Evolutionary conservation across 2,797 vertebrate genomes (phyloP).

Genomic region (Melanogrammus aeglefinus): DNA sequence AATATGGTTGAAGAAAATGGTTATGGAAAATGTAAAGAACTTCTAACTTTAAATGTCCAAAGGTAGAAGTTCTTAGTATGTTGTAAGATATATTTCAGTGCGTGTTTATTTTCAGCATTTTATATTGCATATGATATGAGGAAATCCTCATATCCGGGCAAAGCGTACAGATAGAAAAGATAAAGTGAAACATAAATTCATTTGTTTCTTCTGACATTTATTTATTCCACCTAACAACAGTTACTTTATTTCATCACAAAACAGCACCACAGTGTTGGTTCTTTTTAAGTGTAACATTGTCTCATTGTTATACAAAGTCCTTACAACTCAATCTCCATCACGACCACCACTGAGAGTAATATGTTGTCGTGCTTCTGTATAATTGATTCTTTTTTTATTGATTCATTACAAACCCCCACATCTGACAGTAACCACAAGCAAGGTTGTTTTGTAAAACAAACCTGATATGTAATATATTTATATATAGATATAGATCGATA

Average conservation of each 20-base stretch:
- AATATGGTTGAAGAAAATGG: neutral
- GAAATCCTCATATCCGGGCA: constrained; percentile 70
- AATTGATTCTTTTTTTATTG: constrained; percentile 14
- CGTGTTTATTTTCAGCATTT: constrained; percentile 57
- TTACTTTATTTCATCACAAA: constrained; percentile 55
- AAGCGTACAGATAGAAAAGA: constrained; percentile 55
- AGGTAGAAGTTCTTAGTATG: constrained; percentile 13
- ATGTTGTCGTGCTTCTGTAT: constrained; percentile 42
- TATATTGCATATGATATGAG: constrained; percentile 75
- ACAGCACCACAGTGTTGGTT: constrained; percentile 64
- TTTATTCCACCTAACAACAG: constrained; percentile 47
- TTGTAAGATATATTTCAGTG: constrained; percentile 19
- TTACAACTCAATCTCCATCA: constrained; percentile 44
- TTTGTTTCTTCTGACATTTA: constrained; percentile 51
- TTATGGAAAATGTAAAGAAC: neutral
- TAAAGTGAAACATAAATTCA: neutral
- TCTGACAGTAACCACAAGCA: constrained; percentile 44
- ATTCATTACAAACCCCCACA: constrained; percentile 16
- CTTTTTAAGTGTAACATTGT: constrained; percentile 59
- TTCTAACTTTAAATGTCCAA: neutral
- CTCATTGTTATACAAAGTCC: constrained; percentile 56
- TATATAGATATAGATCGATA: constrained; percentile 37
- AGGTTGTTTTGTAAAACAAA: neutral
- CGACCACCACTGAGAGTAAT: constrained; percentile 45
- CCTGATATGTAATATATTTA: neutral